These are phyloP conservation scores for Catamblyrhynchus diadema DNA, from an alignment of 2,797 vertebrate species.

Conservation along the genomic window DNA sequence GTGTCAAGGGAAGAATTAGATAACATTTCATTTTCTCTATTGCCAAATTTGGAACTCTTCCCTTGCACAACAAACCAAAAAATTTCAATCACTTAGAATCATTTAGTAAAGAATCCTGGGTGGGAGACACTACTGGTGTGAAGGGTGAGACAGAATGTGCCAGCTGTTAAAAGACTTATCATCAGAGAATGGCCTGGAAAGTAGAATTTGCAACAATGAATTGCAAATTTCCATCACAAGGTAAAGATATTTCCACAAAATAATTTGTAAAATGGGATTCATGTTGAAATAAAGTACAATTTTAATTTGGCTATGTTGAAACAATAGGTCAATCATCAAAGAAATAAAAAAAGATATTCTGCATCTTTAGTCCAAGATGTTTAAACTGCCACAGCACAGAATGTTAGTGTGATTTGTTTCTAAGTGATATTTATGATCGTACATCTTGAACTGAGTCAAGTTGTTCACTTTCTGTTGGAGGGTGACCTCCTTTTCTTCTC, in stretches of 20 bases:
- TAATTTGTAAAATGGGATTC: neutral
- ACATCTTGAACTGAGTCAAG: neutral
- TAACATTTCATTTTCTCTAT: neutral
- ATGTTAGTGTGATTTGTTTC: neutral
- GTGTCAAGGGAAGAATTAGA: neutral
- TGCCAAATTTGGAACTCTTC: neutral
- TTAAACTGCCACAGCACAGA: neutral
- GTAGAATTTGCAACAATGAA: neutral
- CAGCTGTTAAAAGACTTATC: neutral
- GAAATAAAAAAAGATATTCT: accelerated
- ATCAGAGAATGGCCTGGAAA: neutral
- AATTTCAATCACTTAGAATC: neutral
- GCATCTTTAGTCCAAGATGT: neutral
- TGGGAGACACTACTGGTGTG: neutral
- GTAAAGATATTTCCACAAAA: neutral
- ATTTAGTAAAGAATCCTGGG: neutral
- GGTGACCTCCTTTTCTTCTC: neutral
- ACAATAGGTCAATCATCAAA: neutral
- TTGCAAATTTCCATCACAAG: neutral
- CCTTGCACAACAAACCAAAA: neutral
- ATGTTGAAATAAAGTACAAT: neutral
- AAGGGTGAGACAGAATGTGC: neutral
- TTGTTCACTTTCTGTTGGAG: neutral
- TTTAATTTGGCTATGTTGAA: neutral
- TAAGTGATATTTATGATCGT: neutral